phyloP scores from a whole-genome alignment of 2,888 invertebrate genomes.

The Caenorhabditis sp. region DNA sequence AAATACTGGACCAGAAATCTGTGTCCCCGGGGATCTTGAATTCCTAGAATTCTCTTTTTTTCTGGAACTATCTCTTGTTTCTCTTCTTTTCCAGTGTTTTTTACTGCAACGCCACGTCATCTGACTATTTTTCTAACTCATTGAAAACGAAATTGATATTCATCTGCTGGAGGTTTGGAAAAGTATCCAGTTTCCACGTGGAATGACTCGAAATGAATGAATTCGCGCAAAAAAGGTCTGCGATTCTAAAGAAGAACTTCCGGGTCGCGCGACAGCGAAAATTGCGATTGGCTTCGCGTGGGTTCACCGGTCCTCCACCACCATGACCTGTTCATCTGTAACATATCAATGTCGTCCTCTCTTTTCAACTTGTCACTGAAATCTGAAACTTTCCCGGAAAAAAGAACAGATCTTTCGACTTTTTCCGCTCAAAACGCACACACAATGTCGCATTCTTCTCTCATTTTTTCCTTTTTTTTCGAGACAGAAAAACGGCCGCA shows the following conservation, averaged over 20 bases:
- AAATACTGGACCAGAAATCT: constrained; percentile 19
- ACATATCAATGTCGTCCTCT: not conserved
- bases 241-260: no score
- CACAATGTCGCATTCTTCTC: no score
- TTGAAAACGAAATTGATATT: constrained; percentile 4
- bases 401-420: constrained; percentile 3
- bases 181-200: not conserved
- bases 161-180: not conserved
- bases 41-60: not conserved
- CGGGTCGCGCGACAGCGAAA: no score
- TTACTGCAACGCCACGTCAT: not conserved
- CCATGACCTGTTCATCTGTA: no score
- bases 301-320: no score
- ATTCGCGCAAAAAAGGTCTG: no score
- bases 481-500: not conserved
- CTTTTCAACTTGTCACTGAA: constrained; percentile 1
- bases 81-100: constrained; percentile 1
- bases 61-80: no score
- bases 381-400: not conserved
- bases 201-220: no score
- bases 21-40: not conserved
- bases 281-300: no score
- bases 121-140: not conserved
- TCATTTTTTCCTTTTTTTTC: not conserved
- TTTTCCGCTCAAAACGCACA: constrained; percentile 21